These are phyloP conservation scores for Liparis tanakae DNA, from an alignment of 2,797 vertebrate genomes.

Conservation along the genomic window DNA sequence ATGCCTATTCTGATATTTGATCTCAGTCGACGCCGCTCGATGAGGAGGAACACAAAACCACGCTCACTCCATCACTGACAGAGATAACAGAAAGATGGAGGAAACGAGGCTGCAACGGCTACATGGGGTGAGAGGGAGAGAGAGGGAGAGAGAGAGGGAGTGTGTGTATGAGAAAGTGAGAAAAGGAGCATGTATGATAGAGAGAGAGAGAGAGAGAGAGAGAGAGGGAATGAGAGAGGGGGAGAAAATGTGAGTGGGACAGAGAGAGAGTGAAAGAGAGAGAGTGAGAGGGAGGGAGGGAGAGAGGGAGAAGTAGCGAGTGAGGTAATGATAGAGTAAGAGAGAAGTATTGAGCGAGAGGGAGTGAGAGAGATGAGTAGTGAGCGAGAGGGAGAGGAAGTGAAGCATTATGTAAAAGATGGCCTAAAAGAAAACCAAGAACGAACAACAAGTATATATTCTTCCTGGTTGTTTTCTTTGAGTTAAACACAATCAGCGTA, in stretches of 20 bases:
- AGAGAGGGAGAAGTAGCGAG: not conserved
- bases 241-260: not conserved
- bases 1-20: conserved; percentile 2
- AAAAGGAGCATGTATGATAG: no score
- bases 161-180: accelerated
- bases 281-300: not conserved
- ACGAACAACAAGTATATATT: not conserved
- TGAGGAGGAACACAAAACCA: not conserved
- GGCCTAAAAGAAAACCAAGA: not conserved
- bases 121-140: no score
- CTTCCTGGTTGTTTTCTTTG: conserved; percentile 7
- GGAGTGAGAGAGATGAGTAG: conserved; percentile 5
- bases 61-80: conserved; percentile 23
- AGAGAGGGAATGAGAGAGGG: no score
- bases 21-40: conserved; percentile 14
- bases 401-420: conserved; percentile 23
- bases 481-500: conserved; percentile 7
- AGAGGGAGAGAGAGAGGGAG: no score
- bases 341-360: no score
- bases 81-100: conserved; percentile 37
- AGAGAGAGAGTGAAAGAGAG: conserved; percentile 2
- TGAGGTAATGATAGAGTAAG: no score
- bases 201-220: no score
- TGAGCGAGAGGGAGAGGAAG: not conserved
- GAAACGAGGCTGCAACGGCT: conserved; percentile 23